A percentile compares a stretch with the other conserved stretches of the same genome.
Evolutionary conservation across 2,888 invertebrate species (phyloP).

Genomic region (Vandiemenella viatica): DNA sequence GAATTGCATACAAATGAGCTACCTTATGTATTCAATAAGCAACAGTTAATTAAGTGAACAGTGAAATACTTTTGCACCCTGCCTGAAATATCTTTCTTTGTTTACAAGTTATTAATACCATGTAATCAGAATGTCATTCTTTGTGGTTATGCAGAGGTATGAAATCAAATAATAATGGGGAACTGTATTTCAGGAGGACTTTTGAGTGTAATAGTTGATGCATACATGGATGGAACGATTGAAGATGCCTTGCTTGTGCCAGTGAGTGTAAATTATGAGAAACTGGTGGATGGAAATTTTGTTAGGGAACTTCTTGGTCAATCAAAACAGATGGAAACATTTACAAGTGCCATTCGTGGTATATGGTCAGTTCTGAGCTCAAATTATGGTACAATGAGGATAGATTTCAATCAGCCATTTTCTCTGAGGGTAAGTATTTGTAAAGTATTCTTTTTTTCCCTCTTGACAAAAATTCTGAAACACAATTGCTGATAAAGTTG

Average conservation of each 20-base stretch:
- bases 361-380: conserved; percentile 77
- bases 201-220: conserved; percentile 83
- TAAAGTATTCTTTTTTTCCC: too few species aligned
- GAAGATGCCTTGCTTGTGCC: conserved; percentile 86
- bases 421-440: conserved; percentile 59
- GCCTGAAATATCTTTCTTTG: too few species aligned
- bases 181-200: conserved; percentile 43
- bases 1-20: too few species aligned
- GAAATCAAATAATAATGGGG: too few species aligned
- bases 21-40: too few species aligned
- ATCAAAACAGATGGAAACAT: conserved; percentile 78
- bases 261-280: conserved; percentile 87
- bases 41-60: too few species aligned
- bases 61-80: too few species aligned
- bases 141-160: too few species aligned
- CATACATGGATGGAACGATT: conserved; percentile 75
- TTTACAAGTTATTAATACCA: too few species aligned
- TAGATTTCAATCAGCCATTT: conserved; percentile 89
- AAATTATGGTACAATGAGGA: conserved; percentile 74
- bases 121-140: too few species aligned
- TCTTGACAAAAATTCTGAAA: too few species aligned
- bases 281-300: conserved; percentile 87
- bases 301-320: conserved; percentile 80
- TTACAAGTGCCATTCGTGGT: conserved; percentile 63
- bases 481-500: too few species aligned